phyloP scores from a whole-genome alignment of 2,888 invertebrate species.

The Cerastis rubricosa region DNA sequence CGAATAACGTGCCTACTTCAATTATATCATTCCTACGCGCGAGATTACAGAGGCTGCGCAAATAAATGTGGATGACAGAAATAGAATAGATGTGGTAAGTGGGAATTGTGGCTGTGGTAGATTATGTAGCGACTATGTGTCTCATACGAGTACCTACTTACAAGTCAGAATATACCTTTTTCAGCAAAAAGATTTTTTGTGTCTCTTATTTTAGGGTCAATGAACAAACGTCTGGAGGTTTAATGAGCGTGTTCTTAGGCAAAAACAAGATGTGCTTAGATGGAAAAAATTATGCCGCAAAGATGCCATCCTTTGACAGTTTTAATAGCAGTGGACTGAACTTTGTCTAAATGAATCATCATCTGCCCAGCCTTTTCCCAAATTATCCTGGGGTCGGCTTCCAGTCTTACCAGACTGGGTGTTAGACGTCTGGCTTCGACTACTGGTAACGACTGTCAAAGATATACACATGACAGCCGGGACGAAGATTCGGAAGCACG shows the following conservation, averaged over 20 bases:
- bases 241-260: not conserved
- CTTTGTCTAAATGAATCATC: not conserved
- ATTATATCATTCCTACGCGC: constrained; percentile 60
- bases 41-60: constrained; percentile 48
- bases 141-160: not conserved
- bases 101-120: not conserved
- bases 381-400: too few species aligned
- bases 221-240: not conserved
- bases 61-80: constrained; percentile 33
- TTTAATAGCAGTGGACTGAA: not conserved
- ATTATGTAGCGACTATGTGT: not conserved
- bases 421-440: too few species aligned
- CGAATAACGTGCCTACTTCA: constrained; percentile 63
- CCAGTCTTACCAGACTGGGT: too few species aligned
- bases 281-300: not conserved
- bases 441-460: too few species aligned
- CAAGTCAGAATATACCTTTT: not conserved
- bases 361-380: too few species aligned
- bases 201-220: not conserved
- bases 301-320: not conserved
- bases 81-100: constrained; percentile 44
- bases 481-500: too few species aligned
- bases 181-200: not conserved
- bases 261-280: not conserved
- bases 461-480: too few species aligned